Conservation (phyloP, 2,797 vertebrate genomes). For the Semotilus atromaculatus region DNA sequence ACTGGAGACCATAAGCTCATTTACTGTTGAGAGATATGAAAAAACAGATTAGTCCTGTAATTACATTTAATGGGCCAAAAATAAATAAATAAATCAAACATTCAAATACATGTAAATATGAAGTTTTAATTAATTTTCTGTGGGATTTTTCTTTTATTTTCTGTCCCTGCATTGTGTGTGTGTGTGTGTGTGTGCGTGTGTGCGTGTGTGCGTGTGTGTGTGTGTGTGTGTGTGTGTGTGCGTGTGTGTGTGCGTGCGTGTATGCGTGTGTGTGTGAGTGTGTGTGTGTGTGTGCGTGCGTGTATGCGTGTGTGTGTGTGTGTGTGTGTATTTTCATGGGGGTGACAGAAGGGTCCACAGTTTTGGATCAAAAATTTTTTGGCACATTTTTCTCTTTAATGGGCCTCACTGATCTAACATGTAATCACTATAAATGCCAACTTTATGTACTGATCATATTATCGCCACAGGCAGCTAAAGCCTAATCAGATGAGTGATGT, state of each 20-base stretch:
- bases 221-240: background rate
- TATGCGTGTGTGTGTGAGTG: background rate
- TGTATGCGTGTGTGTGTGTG: background rate
- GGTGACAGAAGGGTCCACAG: conserved; percentile 23
- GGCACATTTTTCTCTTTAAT: conserved; percentile 46
- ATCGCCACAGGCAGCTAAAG: conserved; percentile 56
- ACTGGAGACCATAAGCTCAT: conserved; percentile 73
- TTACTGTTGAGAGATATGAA: conserved; percentile 67
- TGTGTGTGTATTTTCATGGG: too few relatives aligned
- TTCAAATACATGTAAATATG: conserved; percentile 13
- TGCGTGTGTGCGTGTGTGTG: too few relatives aligned
- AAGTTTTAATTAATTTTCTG: conserved; percentile 15
- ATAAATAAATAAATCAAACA: conserved; percentile 3
- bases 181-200: too few relatives aligned
- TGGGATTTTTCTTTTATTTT: background rate
- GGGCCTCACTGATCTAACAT: conserved; percentile 38
- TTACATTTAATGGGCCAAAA: conserved; percentile 53
- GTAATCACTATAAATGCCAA: conserved; percentile 57
- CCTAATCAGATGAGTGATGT: conserved; percentile 49
- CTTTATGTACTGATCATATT: conserved; percentile 57
- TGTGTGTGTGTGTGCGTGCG: background rate
- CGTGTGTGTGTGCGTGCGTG: too few relatives aligned
- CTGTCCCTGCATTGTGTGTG: background rate
- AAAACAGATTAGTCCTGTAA: conserved; percentile 62
- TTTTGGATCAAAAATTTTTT: conserved; percentile 34